Base-by-base conservation (phyloP, 2,888 invertebrate genomes). In the Cataglyphis rosenhaueri region DNA sequence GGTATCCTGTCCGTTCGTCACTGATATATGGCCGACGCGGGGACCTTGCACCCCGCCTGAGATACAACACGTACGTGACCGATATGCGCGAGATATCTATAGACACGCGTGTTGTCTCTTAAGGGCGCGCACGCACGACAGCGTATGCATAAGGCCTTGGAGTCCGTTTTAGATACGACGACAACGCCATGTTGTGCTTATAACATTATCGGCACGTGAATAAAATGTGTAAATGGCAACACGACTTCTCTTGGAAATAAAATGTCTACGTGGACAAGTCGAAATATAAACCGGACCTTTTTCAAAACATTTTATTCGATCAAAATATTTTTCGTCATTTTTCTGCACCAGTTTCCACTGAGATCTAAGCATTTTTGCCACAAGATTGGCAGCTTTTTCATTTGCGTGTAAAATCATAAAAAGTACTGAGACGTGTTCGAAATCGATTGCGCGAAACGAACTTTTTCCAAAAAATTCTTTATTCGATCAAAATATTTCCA, bases 31-130 rank as follows among this genome's bases (percentile, higher is more conserved):
- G 88, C 90, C 89, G 62, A 85, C 85, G 82, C 88, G 88, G 91
- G 89, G 89, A 92, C 91, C 91, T 87, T 90, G 89, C 90, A 89
- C 92, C 91, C 91, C 85, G 90, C 86, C 90, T 87, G 87, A 91
- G 91, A 93, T 91, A 93, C 92, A 91, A 91, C 90, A 89, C 88
- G 90, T 92, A 94, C 94, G 94, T 93, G 94, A 93, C 93, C 92
- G 93, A 94, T 94, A 93, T 91, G 89, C 81, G 38, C 86, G 84
- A 89, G 85, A 85, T 88, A 89, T 84, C 84, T 68, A 85, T 64
- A 78, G 84, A 82, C 84, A 84, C 73, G 81, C 76, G 55, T 59
- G 64, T 74, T 48, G 52, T 76, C 41, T 64, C 21, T 62, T 81
- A 55, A 62, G 41, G 29, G 76, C 76, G 41, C 61, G 18, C 48